Evolutionary conservation across 2,797 vertebrate species (phyloP), one percentile per base, ranked within the genome.

Genomic region (Phataginus tricuspis): DNA sequence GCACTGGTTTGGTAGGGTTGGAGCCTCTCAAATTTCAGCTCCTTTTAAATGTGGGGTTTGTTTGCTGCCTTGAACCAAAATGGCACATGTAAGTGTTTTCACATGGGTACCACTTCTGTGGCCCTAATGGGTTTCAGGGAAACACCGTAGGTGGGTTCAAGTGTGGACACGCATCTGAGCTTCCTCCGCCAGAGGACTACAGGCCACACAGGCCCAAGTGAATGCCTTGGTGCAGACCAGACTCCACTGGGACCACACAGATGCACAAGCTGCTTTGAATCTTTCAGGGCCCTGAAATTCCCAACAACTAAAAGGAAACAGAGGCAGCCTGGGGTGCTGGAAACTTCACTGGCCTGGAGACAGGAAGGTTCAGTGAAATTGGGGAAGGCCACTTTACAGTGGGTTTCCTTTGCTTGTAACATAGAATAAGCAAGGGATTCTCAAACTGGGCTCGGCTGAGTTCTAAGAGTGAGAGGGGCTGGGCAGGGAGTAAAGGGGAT

Each of bases 191-290:
- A 0, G 39, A 88, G 82, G 72, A 51, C 85, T 55, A 49, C 51
- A 45, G 94, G 94, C 96, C 91, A 95, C 95, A 94, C 83, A 84
- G 93, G 79, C 88, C 96, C 37, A 1, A 74, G 90, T 6, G n/a
- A 80, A 34, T 9, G 42, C 63, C 23, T 68, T 4, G 69, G 31
- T 68, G 39, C 53, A 61, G 77, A 59, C 7, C 7, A 72, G 34
- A 21, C 80, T 29, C 25, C 53, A 2, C 55, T 2, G 68, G 64
- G 97, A 95, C 97, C 96, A 97, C 97, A 97, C 97, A 96, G 14
- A 90, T 1, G 31, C 94, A 93, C 92, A 90, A 91, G 89, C 93
- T 97, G 95, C 95, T 94, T 84, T 15, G 0, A 53, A 91, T 95
- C 79, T 75, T 69, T 39, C 74, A 71, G 91, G 82, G 82, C 82